Evolutionary conservation across 2,797 vertebrate species (phyloP).

Genomic region (Tenualosa thibaudeaui): DNA sequence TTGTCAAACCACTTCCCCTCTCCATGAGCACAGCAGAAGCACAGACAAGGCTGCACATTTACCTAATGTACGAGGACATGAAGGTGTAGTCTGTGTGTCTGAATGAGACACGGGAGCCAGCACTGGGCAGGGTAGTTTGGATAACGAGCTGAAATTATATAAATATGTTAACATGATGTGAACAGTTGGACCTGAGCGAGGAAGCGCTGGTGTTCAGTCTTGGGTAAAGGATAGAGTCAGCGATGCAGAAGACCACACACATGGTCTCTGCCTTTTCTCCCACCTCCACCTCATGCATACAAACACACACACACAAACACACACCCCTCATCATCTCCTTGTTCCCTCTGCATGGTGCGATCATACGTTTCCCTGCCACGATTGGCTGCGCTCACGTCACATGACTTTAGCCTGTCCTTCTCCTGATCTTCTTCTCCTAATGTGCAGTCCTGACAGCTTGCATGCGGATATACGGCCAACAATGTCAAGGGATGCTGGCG

Average conservation of each 20-base stretch:
- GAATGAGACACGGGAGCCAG: too few relatives aligned
- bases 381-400: not conserved
- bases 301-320: slow-evolving; percentile 1
- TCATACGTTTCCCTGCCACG: not conserved
- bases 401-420: not conserved
- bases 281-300: not conserved
- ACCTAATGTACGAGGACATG: too few relatives aligned
- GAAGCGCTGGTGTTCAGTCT: not conserved
- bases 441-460: not conserved
- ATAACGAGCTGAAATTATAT: not conserved
- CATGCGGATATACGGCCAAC: slow-evolving; percentile 1
- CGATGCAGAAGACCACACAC: not conserved
- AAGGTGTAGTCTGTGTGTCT: too few relatives aligned
- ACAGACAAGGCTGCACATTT: not conserved
- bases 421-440: not conserved
- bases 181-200: not conserved
- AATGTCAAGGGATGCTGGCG: not conserved
- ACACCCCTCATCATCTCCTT: not conserved
- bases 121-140: not conserved
- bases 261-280: not conserved
- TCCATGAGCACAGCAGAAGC: not conserved
- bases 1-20: not conserved
- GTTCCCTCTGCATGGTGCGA: not conserved
- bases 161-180: not conserved
- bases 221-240: not conserved